These are phyloP conservation scores for Pimephales promelas DNA, from an alignment of 2,113 vertebrate species.

Conservation along the genomic window DNA sequence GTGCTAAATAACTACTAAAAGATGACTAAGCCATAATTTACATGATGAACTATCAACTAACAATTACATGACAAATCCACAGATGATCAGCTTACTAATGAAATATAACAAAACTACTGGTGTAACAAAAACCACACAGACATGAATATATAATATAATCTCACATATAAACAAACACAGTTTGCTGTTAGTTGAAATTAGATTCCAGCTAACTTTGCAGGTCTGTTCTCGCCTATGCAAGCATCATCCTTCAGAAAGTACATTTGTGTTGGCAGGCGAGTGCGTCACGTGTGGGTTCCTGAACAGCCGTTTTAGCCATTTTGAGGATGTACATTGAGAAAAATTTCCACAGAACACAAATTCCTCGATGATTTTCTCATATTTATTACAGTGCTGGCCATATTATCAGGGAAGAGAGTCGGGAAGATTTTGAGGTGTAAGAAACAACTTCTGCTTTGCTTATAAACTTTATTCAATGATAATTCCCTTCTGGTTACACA, in stretches of 20 bases:
- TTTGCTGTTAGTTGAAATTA: background rate
- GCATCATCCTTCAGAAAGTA: constrained; percentile 62
- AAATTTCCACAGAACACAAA: constrained; percentile 35
- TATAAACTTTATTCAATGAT: background rate
- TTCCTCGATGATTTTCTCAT: constrained; percentile 24
- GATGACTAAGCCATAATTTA: background rate
- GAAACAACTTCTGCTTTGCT: background rate
- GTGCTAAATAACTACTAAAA: background rate
- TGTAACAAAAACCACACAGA: background rate
- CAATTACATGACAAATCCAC: background rate
- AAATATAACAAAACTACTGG: background rate
- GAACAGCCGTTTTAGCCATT: constrained; percentile 12
- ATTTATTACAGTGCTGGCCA: constrained; percentile 1
- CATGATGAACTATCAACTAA: background rate
- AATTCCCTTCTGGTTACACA: constrained; percentile 12
- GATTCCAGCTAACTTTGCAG: constrained; percentile 44
- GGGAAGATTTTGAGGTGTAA: background rate
- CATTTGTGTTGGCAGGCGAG: constrained; percentile 66
- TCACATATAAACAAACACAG: background rate
- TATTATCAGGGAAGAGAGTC: background rate
- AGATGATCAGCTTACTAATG: background rate
- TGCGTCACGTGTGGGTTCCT: background rate
- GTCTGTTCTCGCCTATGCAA: constrained; percentile 49
- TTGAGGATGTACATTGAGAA: constrained; percentile 5
- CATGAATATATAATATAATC: background rate